phyloP scores from a whole-genome alignment of 2,113 vertebrate species.

The Rhabdomys dilectus region DNA sequence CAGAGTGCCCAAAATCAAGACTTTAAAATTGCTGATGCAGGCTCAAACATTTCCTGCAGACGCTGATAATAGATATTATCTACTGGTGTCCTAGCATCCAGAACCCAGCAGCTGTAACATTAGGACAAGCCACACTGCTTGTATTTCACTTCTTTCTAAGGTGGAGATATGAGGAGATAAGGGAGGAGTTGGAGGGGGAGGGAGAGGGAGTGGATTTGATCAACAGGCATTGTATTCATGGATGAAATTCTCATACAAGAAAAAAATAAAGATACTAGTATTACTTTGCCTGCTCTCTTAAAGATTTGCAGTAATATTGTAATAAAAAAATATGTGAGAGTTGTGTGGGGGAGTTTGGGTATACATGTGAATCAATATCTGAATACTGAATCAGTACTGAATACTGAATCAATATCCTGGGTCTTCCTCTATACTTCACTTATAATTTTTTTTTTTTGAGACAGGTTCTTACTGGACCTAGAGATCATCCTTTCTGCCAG shows the following conservation, averaged over 20 bases:
- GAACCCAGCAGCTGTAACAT: not conserved
- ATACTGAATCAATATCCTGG: too few species aligned
- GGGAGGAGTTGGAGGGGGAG: too few species aligned
- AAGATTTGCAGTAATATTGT: not conserved
- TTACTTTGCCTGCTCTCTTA: not conserved
- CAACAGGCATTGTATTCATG: not conserved
- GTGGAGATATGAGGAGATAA: not conserved
- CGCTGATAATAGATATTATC: slow-evolving; percentile 12
- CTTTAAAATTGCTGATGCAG: not conserved
- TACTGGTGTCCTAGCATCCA: not conserved
- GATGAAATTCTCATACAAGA: not conserved
- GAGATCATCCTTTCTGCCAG: not conserved
- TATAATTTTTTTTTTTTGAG: not conserved
- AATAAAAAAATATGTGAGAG: not conserved
- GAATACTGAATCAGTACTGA: not conserved
- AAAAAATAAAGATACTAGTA: not conserved
- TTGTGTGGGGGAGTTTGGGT: not conserved
- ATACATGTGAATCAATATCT: not conserved
- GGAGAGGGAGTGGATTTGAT: not conserved
- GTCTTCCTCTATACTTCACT: not conserved
- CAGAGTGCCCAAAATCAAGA: not conserved
- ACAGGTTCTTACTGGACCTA: not conserved
- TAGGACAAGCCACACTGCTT: not conserved
- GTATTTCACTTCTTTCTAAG: not conserved
- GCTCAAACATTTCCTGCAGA: slow-evolving; percentile 35